These are phyloP conservation scores for Parauchenoglanis ngamensis DNA, from an alignment of 2,797 vertebrate species.

Conservation along the genomic window DNA sequence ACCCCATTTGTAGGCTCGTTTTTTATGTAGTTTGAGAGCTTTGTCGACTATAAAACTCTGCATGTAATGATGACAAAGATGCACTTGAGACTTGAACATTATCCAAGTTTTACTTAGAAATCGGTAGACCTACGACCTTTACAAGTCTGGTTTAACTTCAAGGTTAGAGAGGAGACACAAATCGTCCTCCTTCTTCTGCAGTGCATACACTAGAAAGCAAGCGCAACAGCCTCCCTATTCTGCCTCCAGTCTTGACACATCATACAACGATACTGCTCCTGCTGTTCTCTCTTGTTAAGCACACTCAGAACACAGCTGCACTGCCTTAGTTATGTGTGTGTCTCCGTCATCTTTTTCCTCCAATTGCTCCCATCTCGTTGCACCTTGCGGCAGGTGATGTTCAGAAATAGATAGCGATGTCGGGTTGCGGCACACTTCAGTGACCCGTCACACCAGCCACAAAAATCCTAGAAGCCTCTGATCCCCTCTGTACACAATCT, in stretches of 20 bases:
- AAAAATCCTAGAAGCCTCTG: slow-evolving; percentile 46
- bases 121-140: slow-evolving; percentile 2
- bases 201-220: slow-evolving; percentile 8
- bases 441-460: slow-evolving; percentile 56
- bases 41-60: slow-evolving; percentile 25
- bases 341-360: slow-evolving; percentile 27
- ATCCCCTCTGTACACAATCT: slow-evolving; percentile 44
- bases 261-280: slow-evolving; percentile 11
- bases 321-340: slow-evolving; percentile 14
- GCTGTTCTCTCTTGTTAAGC: slow-evolving; percentile 40
- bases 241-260: slow-evolving; percentile 33
- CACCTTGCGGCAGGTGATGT: slow-evolving; percentile 50
- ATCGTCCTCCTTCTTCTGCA: not conserved
- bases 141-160: slow-evolving; percentile 16
- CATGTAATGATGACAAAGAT: slow-evolving; percentile 20
- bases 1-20: slow-evolving; percentile 12
- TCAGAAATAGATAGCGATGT: slow-evolving; percentile 60
- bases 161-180: slow-evolving; percentile 13
- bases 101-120: slow-evolving; percentile 34
- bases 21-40: slow-evolving; percentile 28
- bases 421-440: slow-evolving; percentile 56
- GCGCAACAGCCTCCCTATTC: slow-evolving; percentile 9
- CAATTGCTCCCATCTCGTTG: slow-evolving; percentile 37
- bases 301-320: slow-evolving; percentile 41
- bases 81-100: not conserved